These are phyloP conservation scores for Frieseomelitta varia DNA, from an alignment of 1,140 invertebrate genomes.

Conservation along the genomic window DNA sequence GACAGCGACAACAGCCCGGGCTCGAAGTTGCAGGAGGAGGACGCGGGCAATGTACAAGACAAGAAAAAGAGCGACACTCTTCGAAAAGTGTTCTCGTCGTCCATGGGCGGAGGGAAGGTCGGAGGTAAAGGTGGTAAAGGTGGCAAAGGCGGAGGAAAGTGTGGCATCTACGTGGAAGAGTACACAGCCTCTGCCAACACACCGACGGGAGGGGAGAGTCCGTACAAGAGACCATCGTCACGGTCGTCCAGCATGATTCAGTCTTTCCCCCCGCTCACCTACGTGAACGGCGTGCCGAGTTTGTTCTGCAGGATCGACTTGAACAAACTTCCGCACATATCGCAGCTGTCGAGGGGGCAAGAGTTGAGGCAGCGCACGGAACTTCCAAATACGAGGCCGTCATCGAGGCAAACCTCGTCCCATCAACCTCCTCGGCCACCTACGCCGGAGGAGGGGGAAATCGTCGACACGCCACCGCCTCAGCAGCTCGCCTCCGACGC, in stretches of 20 bases:
- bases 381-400: slow-evolving; percentile 84
- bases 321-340: slow-evolving; percentile 72
- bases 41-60: slow-evolving; percentile 84
- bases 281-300: slow-evolving; percentile 74
- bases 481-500: slow-evolving; percentile 51
- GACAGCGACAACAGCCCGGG: slow-evolving; percentile 80
- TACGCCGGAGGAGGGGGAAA: slow-evolving; percentile 76
- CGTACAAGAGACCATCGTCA: slow-evolving; percentile 78
- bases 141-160: slow-evolving; percentile 84
- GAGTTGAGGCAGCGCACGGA: slow-evolving; percentile 82
- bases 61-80: slow-evolving; percentile 89
- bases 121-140: slow-evolving; percentile 85
- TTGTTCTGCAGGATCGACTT: slow-evolving; percentile 80
- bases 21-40: slow-evolving; percentile 83
- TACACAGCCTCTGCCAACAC: slow-evolving; percentile 74
- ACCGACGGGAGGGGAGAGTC: slow-evolving; percentile 78
- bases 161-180: slow-evolving; percentile 80
- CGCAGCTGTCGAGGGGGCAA: slow-evolving; percentile 75
- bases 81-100: slow-evolving; percentile 85
- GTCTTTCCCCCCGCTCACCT: slow-evolving; percentile 65
- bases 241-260: slow-evolving; percentile 60
- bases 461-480: slow-evolving; percentile 70
- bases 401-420: slow-evolving; percentile 68
- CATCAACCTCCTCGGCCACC: slow-evolving; percentile 64
- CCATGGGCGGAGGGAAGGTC: slow-evolving; percentile 83